Percentiles rank a stretch among this genome's conserved stretches.
Evolutionary conservation across 1,140 invertebrate genomes (phyloP).

Genomic region (Lepidotrigona ventralis): DNA sequence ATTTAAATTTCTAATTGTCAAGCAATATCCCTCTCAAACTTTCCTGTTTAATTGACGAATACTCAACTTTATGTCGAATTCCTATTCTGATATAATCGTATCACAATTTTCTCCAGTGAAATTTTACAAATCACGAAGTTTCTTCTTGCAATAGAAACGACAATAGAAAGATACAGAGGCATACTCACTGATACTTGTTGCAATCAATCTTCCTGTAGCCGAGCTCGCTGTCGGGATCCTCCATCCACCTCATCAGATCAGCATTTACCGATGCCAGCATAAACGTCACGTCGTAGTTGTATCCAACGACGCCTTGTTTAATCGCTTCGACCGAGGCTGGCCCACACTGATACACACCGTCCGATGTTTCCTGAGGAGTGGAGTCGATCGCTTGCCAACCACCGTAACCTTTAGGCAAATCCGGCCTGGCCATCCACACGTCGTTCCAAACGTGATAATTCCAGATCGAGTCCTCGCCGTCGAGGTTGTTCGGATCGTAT

Average conservation of each 20-base stretch:
- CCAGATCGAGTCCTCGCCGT: conserved; percentile 78
- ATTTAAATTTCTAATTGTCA: too few species aligned
- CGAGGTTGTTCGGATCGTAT: conserved; percentile 69
- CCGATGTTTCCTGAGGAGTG: conserved; percentile 81
- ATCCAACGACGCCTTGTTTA: conserved; percentile 82
- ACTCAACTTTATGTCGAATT: too few species aligned
- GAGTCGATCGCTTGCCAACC: conserved; percentile 86
- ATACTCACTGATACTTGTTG: conserved; percentile 85
- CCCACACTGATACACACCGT: conserved; percentile 83
- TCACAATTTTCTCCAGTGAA: too few species aligned
- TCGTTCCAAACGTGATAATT: conserved; percentile 89
- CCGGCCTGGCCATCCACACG: conserved; percentile 85
- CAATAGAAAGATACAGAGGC: neutral
- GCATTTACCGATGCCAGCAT: conserved; percentile 85
- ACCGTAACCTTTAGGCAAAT: conserved; percentile 80
- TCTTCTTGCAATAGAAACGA: too few species aligned
- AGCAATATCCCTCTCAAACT: too few species aligned
- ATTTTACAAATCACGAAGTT: too few species aligned
- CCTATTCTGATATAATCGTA: too few species aligned
- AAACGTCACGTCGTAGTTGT: conserved; percentile 84
- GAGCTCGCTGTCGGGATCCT: conserved; percentile 80
- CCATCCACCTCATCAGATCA: conserved; percentile 83
- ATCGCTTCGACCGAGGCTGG: conserved; percentile 84
- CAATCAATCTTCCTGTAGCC: conserved; percentile 85
- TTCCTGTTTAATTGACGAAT: too few species aligned